Evolutionary conservation across 2,888 invertebrate species (phyloP), one percentile per base, ranked within the genome.

Genomic region (Operophtera brumata): DNA sequence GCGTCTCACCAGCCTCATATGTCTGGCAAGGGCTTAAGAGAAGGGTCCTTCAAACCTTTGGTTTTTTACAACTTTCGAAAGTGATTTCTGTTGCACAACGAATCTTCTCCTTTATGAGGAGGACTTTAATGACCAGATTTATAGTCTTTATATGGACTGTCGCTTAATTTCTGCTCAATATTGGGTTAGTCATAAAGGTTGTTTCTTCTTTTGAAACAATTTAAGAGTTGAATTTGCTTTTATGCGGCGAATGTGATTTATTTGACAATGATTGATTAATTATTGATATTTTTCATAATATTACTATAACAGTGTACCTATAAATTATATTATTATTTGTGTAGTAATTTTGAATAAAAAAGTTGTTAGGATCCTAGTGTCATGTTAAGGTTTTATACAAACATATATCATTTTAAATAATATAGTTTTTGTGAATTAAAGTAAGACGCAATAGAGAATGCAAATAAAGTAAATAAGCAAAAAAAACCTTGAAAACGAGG

Each of bases 61-160:
- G 71, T 71, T 75, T 83, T 84, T 85, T 80, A 84, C 77, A 69
- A 76, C 77, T 79, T 86, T 84, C 77, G 87, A 89, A 88, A 86
- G 86, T 86, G 78, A 82, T 81, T 78, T 80, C 69, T 66, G 68
- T 84, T 83, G 78, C 74, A 73, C 63, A 83, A 84, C 66, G 55
- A 45, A 67, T 69, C 61, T 61, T 59, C 30, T 30, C 54, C 70
- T 80, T 79, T 79, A 77, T 70, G 75, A 75, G 64, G 71, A 72
- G 66, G 72, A 65, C 66, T 69, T 78, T 81, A 77, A 80, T 77
- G 75, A 70, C 60, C 62, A 67, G 67, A 73, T 69, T 72, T 71
- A 71, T 65, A 58, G 54, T 64, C 64, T 66, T 63, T 62, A 62
- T 59, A 61, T 51, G 61, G 64, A 62, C 61, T 61, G 63, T 65